phyloP scores from a whole-genome alignment of 2,797 vertebrate species.

The Odontamblyopus lacepedii region DNA sequence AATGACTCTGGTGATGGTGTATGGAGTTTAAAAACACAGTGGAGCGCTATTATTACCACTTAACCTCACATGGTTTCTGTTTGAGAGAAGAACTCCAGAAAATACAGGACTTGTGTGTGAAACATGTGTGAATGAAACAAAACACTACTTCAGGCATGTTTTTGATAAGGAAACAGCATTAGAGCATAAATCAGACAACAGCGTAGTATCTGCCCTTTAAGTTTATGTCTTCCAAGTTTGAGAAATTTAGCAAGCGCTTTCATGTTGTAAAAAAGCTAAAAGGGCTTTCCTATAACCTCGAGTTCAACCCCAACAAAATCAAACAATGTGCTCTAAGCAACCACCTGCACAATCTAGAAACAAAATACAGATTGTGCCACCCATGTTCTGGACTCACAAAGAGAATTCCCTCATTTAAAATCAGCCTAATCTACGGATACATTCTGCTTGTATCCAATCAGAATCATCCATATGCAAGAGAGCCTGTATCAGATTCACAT shows the following conservation, averaged over 20 bases:
- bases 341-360: slow-evolving; percentile 29
- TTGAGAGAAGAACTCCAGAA: too few relatives aligned
- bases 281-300: not conserved
- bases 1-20: too few relatives aligned
- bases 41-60: too few relatives aligned
- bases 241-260: not conserved
- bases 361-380: slow-evolving; percentile 20
- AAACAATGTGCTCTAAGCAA: slow-evolving; percentile 2
- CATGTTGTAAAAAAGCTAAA: not conserved
- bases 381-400: slow-evolving; percentile 41
- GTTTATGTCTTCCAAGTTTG: not conserved
- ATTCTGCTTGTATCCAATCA: slow-evolving; percentile 33
- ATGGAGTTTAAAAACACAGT: too few relatives aligned
- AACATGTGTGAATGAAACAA: too few relatives aligned
- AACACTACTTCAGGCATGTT: too few relatives aligned
- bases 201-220: too few relatives aligned
- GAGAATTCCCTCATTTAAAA: slow-evolving; percentile 49
- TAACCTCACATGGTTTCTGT: too few relatives aligned
- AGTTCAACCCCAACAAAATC: not conserved
- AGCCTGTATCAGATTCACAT: slow-evolving; percentile 24
- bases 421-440: slow-evolving; percentile 22
- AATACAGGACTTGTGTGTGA: too few relatives aligned
- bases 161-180: too few relatives aligned
- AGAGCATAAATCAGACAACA: too few relatives aligned
- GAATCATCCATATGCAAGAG: slow-evolving; percentile 5